These are phyloP conservation scores for Drosophila carrolli DNA, from an alignment of 1,140 invertebrate species.

Conservation along the genomic window DNA sequence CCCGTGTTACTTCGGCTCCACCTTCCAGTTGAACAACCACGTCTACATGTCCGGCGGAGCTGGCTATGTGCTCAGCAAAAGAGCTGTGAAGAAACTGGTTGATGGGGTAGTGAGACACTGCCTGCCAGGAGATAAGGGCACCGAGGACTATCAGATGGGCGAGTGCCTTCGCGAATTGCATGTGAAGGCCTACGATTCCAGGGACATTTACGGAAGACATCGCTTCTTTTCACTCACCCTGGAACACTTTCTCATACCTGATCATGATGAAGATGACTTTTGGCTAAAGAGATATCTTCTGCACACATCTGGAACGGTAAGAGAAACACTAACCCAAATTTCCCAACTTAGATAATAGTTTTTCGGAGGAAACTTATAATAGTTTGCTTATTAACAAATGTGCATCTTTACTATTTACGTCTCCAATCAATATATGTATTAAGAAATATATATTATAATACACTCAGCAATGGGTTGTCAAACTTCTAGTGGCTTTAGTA, in stretches of 20 bases:
- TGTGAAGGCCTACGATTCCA: slow-evolving; percentile 93
- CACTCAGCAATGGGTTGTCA: too few relatives aligned
- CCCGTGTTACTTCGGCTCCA: slow-evolving; percentile 94
- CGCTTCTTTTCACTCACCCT: slow-evolving; percentile 48
- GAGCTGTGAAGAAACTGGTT: slow-evolving; percentile 89
- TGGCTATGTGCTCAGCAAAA: slow-evolving; percentile 95
- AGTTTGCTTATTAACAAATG: too few relatives aligned
- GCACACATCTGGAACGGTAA: slow-evolving; percentile 25
- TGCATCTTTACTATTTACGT: too few relatives aligned
- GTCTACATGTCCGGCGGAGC: slow-evolving; percentile 98
- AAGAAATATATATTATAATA: background rate
- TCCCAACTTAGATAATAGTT: too few relatives aligned
- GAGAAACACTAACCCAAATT: background rate
- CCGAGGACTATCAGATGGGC: slow-evolving; percentile 97
- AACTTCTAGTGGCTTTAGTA: too few relatives aligned
- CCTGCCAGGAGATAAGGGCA: slow-evolving; percentile 87
- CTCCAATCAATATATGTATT: too few relatives aligned
- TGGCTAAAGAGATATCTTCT: slow-evolving; percentile 33
- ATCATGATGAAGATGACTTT: background rate
- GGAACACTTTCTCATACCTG: slow-evolving; percentile 31
- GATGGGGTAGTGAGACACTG: slow-evolving; percentile 90
- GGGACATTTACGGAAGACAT: slow-evolving; percentile 92
- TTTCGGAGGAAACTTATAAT: too few relatives aligned
- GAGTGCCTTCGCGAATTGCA: slow-evolving; percentile 93
- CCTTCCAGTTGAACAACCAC: slow-evolving; percentile 91